Base-by-base conservation (phyloP, 2,797 vertebrate species). In the Enteromius argenteus region DNA sequence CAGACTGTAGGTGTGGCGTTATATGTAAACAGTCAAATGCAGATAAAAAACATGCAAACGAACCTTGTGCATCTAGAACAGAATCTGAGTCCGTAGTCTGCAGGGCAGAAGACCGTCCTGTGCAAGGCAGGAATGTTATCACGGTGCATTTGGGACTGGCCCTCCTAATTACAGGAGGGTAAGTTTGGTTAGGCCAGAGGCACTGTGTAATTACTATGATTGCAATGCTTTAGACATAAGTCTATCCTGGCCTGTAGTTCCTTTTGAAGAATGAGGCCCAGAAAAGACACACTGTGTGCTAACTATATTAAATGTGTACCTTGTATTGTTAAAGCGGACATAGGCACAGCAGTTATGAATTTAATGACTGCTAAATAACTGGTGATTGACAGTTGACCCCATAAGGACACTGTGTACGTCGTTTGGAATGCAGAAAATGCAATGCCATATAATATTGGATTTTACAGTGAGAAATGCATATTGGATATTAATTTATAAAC, bases 151-250 rank as follows among this genome's bases (percentile, higher is more conserved):
- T 85, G 83, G 86, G 86, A 87, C 87, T 89, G 86, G 86, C 84
- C 86, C 85, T 89, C 77, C 83, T 89, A 90, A 90, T 90, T 89
- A 89, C 84, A 88, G 78, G 85, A 87, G 88, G 51, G 37, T 79
- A 84, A 35, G 82, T 84, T 84, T 87, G 78, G 79, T 86, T 83
- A 85, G 85, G 83, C 87, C 86, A 85, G 81, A 88, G 86, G 84
- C 81, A 77, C 80, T 82, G 79, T 89, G 86, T 89, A 89, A 89
- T 90, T 90, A 88, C 85, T 84, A 86, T 88, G 85, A 89, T 90
- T 89, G 80, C 85, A 88, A 69, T 85, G 80, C 79, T 86, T 89
- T 87, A 84, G 76, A 84, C 75, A 68, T 64, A 49, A 83, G 85
- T 81, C 80, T 86, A 78, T 86, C 82, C 74, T 86, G 78, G 71